Conservation (phyloP, 2,797 vertebrate genomes). For the Natrix natrix region DNA sequence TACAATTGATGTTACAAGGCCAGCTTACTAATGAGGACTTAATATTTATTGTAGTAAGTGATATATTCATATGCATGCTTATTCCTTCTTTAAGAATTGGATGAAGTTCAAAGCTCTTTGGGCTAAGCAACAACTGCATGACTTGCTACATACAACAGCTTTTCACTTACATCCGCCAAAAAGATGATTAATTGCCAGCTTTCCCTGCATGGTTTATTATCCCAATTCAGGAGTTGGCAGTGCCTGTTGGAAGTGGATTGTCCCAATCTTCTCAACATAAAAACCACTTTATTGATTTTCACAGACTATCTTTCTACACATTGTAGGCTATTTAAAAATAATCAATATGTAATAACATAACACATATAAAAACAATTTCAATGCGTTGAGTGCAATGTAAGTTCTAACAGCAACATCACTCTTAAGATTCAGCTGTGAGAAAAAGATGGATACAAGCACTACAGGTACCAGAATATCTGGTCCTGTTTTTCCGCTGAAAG, state of each 20-base stretch:
- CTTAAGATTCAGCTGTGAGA: not conserved
- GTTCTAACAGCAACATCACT: not conserved
- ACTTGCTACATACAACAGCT: not conserved
- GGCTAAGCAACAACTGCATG: not conserved
- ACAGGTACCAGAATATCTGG: not conserved
- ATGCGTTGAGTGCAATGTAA: not conserved
- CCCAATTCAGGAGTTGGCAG: not conserved
- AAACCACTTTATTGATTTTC: not conserved
- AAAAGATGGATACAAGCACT: not conserved
- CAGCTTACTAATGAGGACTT: not conserved
- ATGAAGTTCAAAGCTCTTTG: not conserved
- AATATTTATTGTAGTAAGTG: not conserved
- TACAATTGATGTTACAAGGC: not conserved
- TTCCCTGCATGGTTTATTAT: not conserved
- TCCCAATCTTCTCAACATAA: not conserved
- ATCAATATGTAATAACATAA: not conserved
- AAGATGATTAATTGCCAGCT: not conserved
- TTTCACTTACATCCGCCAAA: not conserved
- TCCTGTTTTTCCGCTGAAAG: not conserved
- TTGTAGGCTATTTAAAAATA: not conserved
- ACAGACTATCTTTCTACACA: not conserved
- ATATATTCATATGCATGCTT: not conserved
- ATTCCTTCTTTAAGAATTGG: not conserved
- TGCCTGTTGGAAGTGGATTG: not conserved
- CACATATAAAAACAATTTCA: not conserved